Conservation (phyloP, 2,888 invertebrate species). For the Trypoxylon attenuatum region DNA sequence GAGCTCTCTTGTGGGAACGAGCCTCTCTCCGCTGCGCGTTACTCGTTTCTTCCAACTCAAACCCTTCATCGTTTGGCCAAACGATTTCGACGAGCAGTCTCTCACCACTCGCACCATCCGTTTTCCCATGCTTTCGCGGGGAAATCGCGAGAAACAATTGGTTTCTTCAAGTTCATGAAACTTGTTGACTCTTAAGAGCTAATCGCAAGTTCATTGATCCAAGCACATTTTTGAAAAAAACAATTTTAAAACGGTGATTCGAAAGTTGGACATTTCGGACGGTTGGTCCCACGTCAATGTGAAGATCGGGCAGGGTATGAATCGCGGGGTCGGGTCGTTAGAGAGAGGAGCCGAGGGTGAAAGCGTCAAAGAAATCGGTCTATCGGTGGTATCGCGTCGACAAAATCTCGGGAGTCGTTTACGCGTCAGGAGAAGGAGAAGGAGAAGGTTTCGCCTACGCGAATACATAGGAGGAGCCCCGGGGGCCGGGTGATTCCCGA, state of each 20-base stretch:
- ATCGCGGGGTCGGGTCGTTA: neutral
- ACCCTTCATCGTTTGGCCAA: slow-evolving; percentile 44
- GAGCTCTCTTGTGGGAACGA: slow-evolving; percentile 35
- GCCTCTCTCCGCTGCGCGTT: neutral
- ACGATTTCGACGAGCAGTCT: slow-evolving; percentile 58
- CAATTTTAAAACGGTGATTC: neutral
- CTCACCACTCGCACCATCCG: neutral
- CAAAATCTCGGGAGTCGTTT: slow-evolving; percentile 48
- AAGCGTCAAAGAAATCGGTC: slow-evolving; percentile 27
- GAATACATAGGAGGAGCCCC: slow-evolving; percentile 10
- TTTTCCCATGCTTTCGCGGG: neutral
- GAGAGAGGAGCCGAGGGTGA: neutral
- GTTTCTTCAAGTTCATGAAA: no score
- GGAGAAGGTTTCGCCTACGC: slow-evolving; percentile 16
- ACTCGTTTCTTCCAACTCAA: neutral
- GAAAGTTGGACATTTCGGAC: neutral
- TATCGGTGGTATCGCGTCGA: slow-evolving; percentile 32
- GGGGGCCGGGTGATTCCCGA: slow-evolving; percentile 37
- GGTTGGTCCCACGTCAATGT: neutral
- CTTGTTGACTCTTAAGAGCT: neutral
- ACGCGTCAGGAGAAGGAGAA: slow-evolving; percentile 14
- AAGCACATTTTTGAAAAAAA: neutral
- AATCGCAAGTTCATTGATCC: no score
- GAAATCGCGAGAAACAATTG: no score
- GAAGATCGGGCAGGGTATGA: neutral